Evolutionary conservation across 2,113 vertebrate species (phyloP).

Genomic region (Gymnarchus niloticus): DNA sequence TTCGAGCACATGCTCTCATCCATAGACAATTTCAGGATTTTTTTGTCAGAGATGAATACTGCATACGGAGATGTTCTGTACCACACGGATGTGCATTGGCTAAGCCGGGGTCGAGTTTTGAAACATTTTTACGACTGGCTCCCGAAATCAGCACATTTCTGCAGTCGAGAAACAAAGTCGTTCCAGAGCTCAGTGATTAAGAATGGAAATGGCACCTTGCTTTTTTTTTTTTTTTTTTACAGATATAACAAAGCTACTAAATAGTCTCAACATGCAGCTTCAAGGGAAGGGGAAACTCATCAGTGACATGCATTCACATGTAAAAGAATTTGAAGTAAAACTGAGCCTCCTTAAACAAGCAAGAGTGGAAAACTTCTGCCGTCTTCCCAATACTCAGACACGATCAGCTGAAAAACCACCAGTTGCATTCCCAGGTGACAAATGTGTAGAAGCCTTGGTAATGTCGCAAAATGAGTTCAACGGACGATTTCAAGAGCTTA

Average conservation of each 20-base stretch:
- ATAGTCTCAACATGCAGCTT: conserved; percentile 28
- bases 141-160: conserved; percentile 27
- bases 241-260: conserved; percentile 27
- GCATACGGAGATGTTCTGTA: conserved; percentile 33
- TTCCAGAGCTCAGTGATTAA: conserved; percentile 23
- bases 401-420: conserved; percentile 21
- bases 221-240: not conserved
- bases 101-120: conserved; percentile 29
- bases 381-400: conserved; percentile 13
- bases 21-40: conserved; percentile 29
- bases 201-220: conserved; percentile 32
- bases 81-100: conserved; percentile 27
- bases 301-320: conserved; percentile 27
- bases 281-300: conserved; percentile 35
- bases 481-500: conserved; percentile 6
- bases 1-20: conserved; percentile 25
- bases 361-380: not conserved
- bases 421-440: conserved; percentile 9
- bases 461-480: conserved; percentile 20
- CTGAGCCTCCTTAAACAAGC: conserved; percentile 16
- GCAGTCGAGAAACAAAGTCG: conserved; percentile 18
- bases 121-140: conserved; percentile 26
- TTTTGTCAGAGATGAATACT: conserved; percentile 20
- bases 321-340: conserved; percentile 31
- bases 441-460: conserved; percentile 15